Evolutionary conservation across 2,888 invertebrate genomes (phyloP).

Genomic region (Tenthredo amoena): DNA sequence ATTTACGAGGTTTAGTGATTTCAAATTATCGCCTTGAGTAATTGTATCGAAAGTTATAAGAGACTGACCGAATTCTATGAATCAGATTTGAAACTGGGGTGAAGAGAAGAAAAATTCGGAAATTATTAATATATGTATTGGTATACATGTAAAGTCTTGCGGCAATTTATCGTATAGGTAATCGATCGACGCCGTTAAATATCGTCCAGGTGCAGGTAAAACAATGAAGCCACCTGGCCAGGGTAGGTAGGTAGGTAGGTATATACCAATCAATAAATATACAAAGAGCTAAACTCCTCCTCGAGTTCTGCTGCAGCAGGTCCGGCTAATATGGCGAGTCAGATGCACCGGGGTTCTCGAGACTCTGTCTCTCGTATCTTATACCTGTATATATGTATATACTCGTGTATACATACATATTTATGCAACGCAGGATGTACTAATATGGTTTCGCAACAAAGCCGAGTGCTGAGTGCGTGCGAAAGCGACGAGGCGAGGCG

Average conservation of each 20-base stretch:
- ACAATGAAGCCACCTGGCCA: constrained; percentile 59
- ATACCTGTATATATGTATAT: neutral
- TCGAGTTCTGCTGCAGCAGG: neutral
- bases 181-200: neutral
- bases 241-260: neutral
- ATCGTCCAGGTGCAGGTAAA: constrained; percentile 63
- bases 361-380: neutral
- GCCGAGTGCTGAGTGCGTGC: constrained; percentile 29
- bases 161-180: neutral
- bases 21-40: neutral
- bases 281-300: constrained; percentile 37
- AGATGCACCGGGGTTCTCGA: constrained; percentile 9
- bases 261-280: constrained; percentile 57
- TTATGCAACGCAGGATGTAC: constrained; percentile 68
- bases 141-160: neutral
- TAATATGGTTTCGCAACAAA: constrained; percentile 69
- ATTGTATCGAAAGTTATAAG: neutral
- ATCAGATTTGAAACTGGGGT: neutral
- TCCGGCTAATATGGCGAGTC: constrained; percentile 33
- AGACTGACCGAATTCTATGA: neutral
- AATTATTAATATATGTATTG: too few species aligned
- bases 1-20: neutral
- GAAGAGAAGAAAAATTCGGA: neutral
- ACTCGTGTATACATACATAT: constrained; percentile 3
- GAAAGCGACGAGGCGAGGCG: neutral